These are phyloP conservation scores for Chloropsis hardwickii DNA, from an alignment of 2,113 vertebrate genomes.

Conservation along the genomic window DNA sequence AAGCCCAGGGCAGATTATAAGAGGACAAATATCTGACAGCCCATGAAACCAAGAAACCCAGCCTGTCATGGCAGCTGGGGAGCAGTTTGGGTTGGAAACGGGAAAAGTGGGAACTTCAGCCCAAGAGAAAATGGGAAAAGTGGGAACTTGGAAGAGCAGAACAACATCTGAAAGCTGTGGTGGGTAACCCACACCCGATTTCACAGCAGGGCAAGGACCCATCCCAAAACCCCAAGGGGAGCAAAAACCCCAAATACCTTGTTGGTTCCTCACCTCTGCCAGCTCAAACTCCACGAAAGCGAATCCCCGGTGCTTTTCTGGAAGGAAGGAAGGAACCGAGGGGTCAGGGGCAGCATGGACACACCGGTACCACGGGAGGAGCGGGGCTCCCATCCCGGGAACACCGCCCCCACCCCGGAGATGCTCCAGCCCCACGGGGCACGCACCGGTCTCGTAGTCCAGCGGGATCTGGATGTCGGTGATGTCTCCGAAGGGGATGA, in stretches of 20 bases:
- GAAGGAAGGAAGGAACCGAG: background rate
- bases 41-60: rapidly evolving
- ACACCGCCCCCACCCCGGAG: background rate
- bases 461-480: slow-evolving; percentile 96
- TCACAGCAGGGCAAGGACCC: background rate
- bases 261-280: slow-evolving; percentile 83
- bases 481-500: slow-evolving; percentile 94
- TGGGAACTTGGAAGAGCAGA: background rate
- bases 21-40: rapidly evolving
- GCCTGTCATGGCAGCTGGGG: rapidly evolving
- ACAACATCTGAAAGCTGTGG: background rate
- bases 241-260: background rate
- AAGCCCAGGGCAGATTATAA: rapidly evolving
- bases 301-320: slow-evolving; percentile 97
- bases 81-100: rapidly evolving
- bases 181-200: rapidly evolving
- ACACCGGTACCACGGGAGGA: background rate
- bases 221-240: rapidly evolving
- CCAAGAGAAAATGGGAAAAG: background rate
- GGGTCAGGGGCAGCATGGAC: background rate
- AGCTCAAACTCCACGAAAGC: slow-evolving; percentile 95
- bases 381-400: background rate
- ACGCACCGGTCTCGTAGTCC: slow-evolving; percentile 93
- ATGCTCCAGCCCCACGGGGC: background rate
- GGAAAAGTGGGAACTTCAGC: background rate